Conservation (phyloP, 1,140 invertebrate species). For the Nymphalis io region DNA sequence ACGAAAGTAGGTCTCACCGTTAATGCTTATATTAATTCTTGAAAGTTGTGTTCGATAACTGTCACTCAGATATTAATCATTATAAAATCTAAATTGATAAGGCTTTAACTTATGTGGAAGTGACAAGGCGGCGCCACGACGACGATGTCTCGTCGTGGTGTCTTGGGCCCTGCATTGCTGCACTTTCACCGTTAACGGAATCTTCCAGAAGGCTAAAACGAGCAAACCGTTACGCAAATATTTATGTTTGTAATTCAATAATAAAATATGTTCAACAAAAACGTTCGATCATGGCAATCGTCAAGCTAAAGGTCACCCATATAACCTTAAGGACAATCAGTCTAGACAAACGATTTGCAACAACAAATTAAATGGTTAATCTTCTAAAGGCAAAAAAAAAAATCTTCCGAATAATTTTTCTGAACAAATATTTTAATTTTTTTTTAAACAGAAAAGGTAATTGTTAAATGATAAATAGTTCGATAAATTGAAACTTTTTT, state of each 20-base stretch:
- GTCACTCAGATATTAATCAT: constrained; percentile 40
- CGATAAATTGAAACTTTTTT: no score
- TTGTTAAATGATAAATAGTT: no score
- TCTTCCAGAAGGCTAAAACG: constrained; percentile 44
- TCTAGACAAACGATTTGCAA: background rate
- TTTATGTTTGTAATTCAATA: constrained; percentile 38
- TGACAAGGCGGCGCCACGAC: constrained; percentile 34
- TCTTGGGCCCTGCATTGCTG: constrained; percentile 52
- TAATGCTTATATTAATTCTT: constrained; percentile 41
- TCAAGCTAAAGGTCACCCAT: constrained; percentile 10
- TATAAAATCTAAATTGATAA: constrained; percentile 17
- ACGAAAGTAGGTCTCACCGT: constrained; percentile 42
- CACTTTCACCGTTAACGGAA: constrained; percentile 61
- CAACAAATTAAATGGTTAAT: no score
- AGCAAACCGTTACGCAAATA: constrained; percentile 59
- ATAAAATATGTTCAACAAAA: constrained; percentile 10
- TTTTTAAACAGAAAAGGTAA: no score
- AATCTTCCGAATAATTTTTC: no score
- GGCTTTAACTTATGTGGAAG: constrained; percentile 8
- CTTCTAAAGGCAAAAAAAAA: no score
- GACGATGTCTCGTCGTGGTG: constrained; percentile 7
- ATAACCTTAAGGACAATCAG: constrained; percentile 5
- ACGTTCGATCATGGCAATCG: background rate
- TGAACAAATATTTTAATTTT: no score
- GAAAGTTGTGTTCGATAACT: constrained; percentile 44